Evolutionary conservation across 2,888 invertebrate species (phyloP).

Genomic region (Melitaea athalia): DNA sequence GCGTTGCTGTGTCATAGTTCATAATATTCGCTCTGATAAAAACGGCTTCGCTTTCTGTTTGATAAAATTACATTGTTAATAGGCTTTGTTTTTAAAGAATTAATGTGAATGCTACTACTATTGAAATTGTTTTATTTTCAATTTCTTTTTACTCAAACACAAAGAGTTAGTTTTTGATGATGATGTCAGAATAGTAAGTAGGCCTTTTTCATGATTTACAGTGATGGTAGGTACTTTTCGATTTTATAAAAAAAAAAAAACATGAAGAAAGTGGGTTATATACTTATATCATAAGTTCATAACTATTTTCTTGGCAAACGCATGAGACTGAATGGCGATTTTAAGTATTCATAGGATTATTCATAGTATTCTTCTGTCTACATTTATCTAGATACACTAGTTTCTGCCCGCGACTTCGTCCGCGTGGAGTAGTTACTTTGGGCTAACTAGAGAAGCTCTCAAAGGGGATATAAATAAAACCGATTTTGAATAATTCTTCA

Average conservation of each 20-base stretch:
- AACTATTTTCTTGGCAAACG: background rate
- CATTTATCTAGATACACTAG: background rate
- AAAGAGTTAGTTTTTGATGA: too few species aligned
- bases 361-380: background rate
- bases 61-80: constrained; percentile 16
- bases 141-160: background rate
- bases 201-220: too few species aligned
- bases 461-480: too few species aligned
- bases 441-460: too few species aligned
- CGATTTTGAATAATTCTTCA: too few species aligned
- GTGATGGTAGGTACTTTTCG: too few species aligned
- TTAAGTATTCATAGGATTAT: background rate
- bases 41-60: constrained; percentile 22
- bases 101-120: background rate
- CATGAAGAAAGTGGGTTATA: background rate
- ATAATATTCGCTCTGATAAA: constrained; percentile 25
- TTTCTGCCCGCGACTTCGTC: too few species aligned
- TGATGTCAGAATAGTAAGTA: too few species aligned
- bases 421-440: too few species aligned
- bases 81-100: constrained; percentile 20
- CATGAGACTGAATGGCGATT: background rate
- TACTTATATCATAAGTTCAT: too few species aligned
- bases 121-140: background rate
- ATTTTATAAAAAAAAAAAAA: too few species aligned
- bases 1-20: constrained; percentile 12